Base-by-base conservation (phyloP, 2,113 vertebrate species). In the Martes martes region DNA sequence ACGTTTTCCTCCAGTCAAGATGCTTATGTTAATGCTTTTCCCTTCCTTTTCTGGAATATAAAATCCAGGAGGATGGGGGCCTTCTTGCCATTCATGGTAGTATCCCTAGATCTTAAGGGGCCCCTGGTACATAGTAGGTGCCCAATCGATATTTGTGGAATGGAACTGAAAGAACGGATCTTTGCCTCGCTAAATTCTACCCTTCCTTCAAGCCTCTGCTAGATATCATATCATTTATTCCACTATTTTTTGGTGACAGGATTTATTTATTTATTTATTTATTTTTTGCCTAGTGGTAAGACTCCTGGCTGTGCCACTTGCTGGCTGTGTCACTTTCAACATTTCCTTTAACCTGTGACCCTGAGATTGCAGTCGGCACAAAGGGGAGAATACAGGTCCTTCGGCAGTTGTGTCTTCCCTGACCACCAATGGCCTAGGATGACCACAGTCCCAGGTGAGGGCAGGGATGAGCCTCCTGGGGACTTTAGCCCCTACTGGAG, bases 321-420 rank as follows among this genome's bases (percentile, higher is more conserved):
- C 42, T 31, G 39, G 4, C 50, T 55, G n/a, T 21, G 71, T 59
- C 36, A 18, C 73, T 86, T 36, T 19, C 57, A 88, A 23, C 36
- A 31, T 39, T 52, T 19, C 6, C 47, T 82, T 55, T 92, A 21
- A 28, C 24, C 86, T 73, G 39, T 23, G 73, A 79, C n/a, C 15
- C 73, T 55, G 23, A 45, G 11, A 63, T 36, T 31, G 28, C 28
- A 73, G 11, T 26, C n/a, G 7, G 18, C 33, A 59, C 73, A 14
- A 42, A 82, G 33, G 7, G 16, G 63, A 2, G 14, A n/a, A n/a
- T 2, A 14, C 0, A 13, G n/a, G 7, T 15, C 15, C 21, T 0
- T 7, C 0, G 14, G 71, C 19, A 3, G 3, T 3, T 18, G 6
- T 19, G 52, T 50, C 89, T 86, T 84, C 47, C 42, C 14, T 13